Conservation (phyloP, 2,113 vertebrate genomes). For the Caloenas nicobarica region DNA sequence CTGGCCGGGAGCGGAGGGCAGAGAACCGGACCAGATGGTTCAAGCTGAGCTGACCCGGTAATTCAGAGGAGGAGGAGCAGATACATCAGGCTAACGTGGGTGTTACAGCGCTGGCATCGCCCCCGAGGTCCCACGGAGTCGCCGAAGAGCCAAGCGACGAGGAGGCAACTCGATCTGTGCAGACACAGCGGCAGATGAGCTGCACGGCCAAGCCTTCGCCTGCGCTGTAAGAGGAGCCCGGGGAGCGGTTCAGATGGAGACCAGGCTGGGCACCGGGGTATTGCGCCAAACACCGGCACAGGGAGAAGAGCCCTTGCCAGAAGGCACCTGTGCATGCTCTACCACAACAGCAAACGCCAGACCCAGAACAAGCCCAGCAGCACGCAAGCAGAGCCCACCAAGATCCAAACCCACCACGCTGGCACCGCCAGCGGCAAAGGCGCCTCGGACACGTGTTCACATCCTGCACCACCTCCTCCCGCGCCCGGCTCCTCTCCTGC, state of each 20-base stretch:
- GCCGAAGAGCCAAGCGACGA: neutral
- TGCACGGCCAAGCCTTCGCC: neutral
- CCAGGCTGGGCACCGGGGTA: accelerated
- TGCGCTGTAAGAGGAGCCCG: neutral
- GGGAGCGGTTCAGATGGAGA: neutral
- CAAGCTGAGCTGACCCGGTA: conserved; percentile 50
- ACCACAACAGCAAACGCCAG: no score
- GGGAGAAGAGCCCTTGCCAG: neutral
- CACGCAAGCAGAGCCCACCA: neutral
- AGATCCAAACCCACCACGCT: no score
- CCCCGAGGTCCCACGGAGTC: neutral
- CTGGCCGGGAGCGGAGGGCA: neutral
- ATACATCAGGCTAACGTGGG: neutral
- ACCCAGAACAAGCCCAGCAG: neutral
- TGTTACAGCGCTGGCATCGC: neutral
- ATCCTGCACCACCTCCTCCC: neutral
- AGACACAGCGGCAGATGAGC: neutral
- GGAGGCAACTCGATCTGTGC: neutral
- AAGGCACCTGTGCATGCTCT: neutral
- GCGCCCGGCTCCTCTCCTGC: neutral
- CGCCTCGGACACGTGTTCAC: accelerated
- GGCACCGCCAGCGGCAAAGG: no score
- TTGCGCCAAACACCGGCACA: accelerated
- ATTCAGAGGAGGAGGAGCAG: neutral
- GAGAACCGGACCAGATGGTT: conserved; percentile 37